Base-by-base conservation (phyloP, 1,140 invertebrate species). In the Sogatella furcifera region DNA sequence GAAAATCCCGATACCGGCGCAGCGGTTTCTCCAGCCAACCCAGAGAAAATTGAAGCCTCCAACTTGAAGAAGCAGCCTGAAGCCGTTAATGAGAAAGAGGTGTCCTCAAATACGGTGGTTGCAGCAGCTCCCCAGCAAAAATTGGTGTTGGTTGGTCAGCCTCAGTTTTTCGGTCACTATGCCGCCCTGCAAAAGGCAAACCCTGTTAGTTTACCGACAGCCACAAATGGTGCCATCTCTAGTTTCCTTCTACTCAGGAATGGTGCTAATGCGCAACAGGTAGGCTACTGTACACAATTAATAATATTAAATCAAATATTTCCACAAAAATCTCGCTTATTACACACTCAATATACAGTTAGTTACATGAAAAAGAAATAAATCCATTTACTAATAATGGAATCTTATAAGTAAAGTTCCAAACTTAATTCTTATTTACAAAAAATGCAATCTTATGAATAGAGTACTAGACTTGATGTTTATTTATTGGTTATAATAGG, bases 131-230 rank as follows among this genome's bases (percentile, higher is more conserved):
- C 60, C 14, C 64, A 65, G 24, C 46, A 49, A 11, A 28, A 57
- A 21, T 63, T 52, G n/a, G 43, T 65, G 13, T 41, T 64, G 5
- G 19, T 61, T 3, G 57, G 60, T n/a, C 62, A 64, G 34, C 64
- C 64, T 8, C 64, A 66, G 54, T 64, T 66, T 60, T 64, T 62
- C 46, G 59, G 59, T 3, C 34, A 54, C 19, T 60, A 44, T 17
- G 22, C 54, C 11, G 59, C 24, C 14, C 52, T 55, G 21, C 59
- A 54, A 5, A 54, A 44, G 14, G 56, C 59, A 10, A 66, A 62
- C 49, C 60, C 52, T 44, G 62, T 53, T 9, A 55, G 52, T 2
- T 52, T 66, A 5, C 62, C 62, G 2, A n/a, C 53, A 6, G 55
- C 54, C 0, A n/a, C 57, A 10, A 59, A 59, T n/a, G 57, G 57